A percentile compares a stretch with the other conserved stretches of the same genome.
These are phyloP conservation scores for Anoplolepis gracilipes DNA, from an alignment of 1,140 invertebrate species.

Conservation along the genomic window DNA sequence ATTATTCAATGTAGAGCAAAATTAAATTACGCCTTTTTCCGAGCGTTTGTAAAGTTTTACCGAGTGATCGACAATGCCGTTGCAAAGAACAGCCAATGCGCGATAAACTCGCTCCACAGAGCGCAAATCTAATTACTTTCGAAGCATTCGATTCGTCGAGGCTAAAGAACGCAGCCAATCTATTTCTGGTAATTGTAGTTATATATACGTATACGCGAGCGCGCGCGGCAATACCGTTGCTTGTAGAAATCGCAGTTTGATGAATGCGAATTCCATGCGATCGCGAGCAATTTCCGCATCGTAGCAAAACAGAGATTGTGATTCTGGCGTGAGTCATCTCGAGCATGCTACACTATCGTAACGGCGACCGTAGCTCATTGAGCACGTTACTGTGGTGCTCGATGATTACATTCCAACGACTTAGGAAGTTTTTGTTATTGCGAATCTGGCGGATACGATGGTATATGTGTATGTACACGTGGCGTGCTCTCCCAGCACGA, in stretches of 20 bases:
- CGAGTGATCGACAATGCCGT: conserved; percentile 20
- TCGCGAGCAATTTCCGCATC: conserved; percentile 67
- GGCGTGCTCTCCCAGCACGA: background rate
- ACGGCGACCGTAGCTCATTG: conserved; percentile 64
- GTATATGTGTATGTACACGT: background rate
- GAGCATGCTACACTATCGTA: conserved; percentile 43
- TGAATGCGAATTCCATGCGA: conserved; percentile 70
- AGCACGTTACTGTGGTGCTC: conserved; percentile 53
- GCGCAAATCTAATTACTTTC: conserved; percentile 60
- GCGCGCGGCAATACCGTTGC: conserved; percentile 12
- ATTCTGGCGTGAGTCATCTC: conserved; percentile 69
- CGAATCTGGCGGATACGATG: background rate
- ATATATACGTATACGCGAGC: conserved; percentile 15
- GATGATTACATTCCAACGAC: conserved; percentile 65
- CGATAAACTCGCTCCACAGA: conserved; percentile 47
- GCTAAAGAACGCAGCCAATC: conserved; percentile 52
- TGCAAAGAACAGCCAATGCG: conserved; percentile 33
- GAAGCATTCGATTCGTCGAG: conserved; percentile 46
- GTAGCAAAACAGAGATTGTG: conserved; percentile 71
- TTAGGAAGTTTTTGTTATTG: conserved; percentile 62
- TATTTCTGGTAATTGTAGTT: conserved; percentile 52
- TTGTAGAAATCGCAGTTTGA: conserved; percentile 62
- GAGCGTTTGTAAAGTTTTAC: conserved; percentile 22
- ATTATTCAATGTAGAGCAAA: background rate
- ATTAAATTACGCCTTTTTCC: conserved; percentile 10